Evolutionary conservation across 1,140 invertebrate species (phyloP), one percentile per base, ranked within the genome.

Genomic region (Drosophila grimshawi): DNA sequence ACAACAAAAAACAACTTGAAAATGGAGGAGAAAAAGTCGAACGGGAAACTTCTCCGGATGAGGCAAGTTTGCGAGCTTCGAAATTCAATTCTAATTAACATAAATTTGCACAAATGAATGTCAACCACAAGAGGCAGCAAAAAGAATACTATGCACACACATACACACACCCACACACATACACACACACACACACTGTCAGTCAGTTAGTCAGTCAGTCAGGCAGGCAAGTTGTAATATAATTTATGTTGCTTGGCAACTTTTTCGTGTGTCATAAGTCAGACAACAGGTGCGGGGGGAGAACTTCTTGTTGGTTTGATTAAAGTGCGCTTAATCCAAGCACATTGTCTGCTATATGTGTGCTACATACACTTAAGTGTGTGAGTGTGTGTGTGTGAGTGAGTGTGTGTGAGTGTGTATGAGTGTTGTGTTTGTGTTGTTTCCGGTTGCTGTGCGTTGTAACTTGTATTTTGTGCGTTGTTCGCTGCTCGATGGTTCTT

Each of bases 21-120:
- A n/a, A 43, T 4, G 10, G n/a, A n/a, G 39, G 6, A 43, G 39
- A 43, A 43, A 43, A n/a, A 6, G 3, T 43, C 10, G 39, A 19
- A 19, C 19, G 33, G 33, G 10, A 43, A 43, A 43, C 6, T 62
- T 61, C 62, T 46, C 19, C 45, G 52, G 48, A 60, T 11, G 65
- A 64, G 55, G 60, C 72, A 85, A 78, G 70, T 90, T 90, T 90
- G 85, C 81, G 85, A 85, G 81, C 78, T 76, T 85, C 71, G 78
- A 89, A 89, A 89, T 90, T 89, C 85, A 90, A 89, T 89, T 89
- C 78, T 89, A 89, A 89, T 89, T 89, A 89, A 89, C 85, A 89
- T 89, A 89, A 89, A 89, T 89, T 89, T 89, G 65, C 86, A 89
- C 85, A 89, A 86, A 88, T 88, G 81, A 88, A 89, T 88, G 85